Base-by-base conservation (phyloP, 2,113 vertebrate genomes). In the Eonycteris spelaea region DNA sequence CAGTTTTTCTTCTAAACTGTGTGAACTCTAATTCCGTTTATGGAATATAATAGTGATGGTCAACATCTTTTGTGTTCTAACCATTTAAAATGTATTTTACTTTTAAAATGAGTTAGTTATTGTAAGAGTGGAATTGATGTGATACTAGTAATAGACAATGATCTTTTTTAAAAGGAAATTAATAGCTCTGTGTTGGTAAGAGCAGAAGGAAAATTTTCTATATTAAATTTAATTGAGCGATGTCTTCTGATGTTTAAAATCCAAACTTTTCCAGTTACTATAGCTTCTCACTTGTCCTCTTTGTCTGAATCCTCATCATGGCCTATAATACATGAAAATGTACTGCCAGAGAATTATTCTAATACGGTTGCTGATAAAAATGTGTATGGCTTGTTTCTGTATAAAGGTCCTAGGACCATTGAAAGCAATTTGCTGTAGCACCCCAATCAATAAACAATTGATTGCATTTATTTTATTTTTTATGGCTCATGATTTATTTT, bases 381-480 rank as follows among this genome's bases (percentile, higher is more conserved):
- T 86, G 94, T 84, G 48, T 77, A 91, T 68, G 30, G 3, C 22
- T 90, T 94, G 18, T 95, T 96, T 95, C 35, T 85, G 2, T 53
- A n/a, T 53, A 79, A 21, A 92, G 10, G 19, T 80, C 28, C 19
- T 75, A 65, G 51, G 51, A 86, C 59, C n/a, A 71, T 19, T 67
- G 74, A 59, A 95, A 93, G 40, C 61, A 97, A 90, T 78, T 95
- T 94, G 33, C 57, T 91, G 77, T 94, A 93, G 43, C 48, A 75
- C 6, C 7, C 6, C 53, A 87, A 85, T 96, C 33, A 92, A 90
- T 95, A 90, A 79, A 68, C 78, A 43, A 97, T 77, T 95, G 19
- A 93, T 94, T 40, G 1, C n/a, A 85, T 95, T 92, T 80, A 82
- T 95, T 97, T 97, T 83, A 59, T 96, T 92, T 96, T 61, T 90